Base-by-base conservation (phyloP, 2,113 vertebrate genomes). In the Gobio gobio region DNA sequence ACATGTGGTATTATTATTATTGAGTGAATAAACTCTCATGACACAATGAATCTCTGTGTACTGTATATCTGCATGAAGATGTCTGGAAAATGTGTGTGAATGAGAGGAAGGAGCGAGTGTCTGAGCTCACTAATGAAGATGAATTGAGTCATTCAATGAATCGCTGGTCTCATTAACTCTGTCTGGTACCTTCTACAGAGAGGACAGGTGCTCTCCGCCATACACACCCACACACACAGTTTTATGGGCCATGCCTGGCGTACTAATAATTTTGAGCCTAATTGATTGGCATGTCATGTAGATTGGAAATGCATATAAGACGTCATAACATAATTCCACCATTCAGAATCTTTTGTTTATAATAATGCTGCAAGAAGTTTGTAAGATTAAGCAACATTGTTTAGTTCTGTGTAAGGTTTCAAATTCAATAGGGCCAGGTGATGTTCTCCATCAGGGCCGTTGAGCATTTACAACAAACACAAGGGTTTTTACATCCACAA, bases 41-140 rank as follows among this genome's bases (percentile, higher is more conserved):
- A 83, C 66, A 68, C 61, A 83, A 43, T 72, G 49, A 83, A 83
- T 83, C 64, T 70, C 26, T 70, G 18, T 56, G 16, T 70, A 81
- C 80, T 56, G 20, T 83, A 40, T 51, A 72, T 83, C 47, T 83
- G 66, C 59, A 68, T 51, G 24, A 49, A 66, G 78, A 81, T 81
- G 78, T 68, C 78, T 81, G 61, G 78, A 66, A 81, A 72, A 72
- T 1, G 73, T 83, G 79, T 83, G 70, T 51, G 85, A 75, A 64
- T 82, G 26, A 66, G 47, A 13, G 78, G 54, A 61, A 51, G 66
- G 56, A 54, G 13, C 16, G 6, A 72, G 29, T 66, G 54, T 74
- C 83, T 70, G 49, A 81, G 77, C 51, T 45, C 36, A 36, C 33
- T 87, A 87, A 87, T 87, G 86, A 87, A 85, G 86, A 87, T 82